Base-by-base conservation (phyloP, 2,888 invertebrate genomes). In the Augochlorella aurata region DNA sequence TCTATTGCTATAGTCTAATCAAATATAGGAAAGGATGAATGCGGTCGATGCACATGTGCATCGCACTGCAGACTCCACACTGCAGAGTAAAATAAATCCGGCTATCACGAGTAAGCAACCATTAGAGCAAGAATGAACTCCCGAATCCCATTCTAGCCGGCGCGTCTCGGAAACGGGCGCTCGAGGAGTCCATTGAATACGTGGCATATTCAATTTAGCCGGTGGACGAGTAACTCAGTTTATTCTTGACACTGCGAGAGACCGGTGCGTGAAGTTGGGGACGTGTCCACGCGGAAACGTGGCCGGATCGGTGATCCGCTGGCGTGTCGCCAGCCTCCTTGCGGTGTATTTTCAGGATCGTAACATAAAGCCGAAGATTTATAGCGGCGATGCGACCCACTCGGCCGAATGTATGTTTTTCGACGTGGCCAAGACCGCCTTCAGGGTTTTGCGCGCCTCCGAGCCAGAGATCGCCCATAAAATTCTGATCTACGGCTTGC, bases 331-430 rank as follows among this genome's bases (percentile, higher is more conserved):
- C 89, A 88, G 83, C 74, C 85, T 72, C 87, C 85, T 87, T 83
- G 80, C 87, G 72, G 85, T 79, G 87, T 88, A 89, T 88, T 91
- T 91, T 89, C 88, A 87, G 75, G 86, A 90, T 88, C 87, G 87
- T 89, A 90, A 89, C 88, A 88, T 88, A 89, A 90, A 90, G 87
- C 86, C 85, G 75, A 86, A 87, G 91, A 91, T 91, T 91, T 90
- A 91, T 84, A 82, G 77, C 86, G 74, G 66, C 86, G 81, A 84
- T 83, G 82, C 80, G 82, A 77, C 72, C 83, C 44, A 79, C 82
- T 77, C 85, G 81, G 80, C 72, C 82, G 83, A 85, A 89, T 86
- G 83, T 85, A 82, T 90, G 86, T 87, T 89, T 87, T 88, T 86
- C 87, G 83, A 81, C 73, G 75, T 74, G 81, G 68, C 69, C 68